Evolutionary conservation across 2,113 vertebrate genomes (phyloP).

Genomic region (Pomatostomus ruficeps): DNA sequence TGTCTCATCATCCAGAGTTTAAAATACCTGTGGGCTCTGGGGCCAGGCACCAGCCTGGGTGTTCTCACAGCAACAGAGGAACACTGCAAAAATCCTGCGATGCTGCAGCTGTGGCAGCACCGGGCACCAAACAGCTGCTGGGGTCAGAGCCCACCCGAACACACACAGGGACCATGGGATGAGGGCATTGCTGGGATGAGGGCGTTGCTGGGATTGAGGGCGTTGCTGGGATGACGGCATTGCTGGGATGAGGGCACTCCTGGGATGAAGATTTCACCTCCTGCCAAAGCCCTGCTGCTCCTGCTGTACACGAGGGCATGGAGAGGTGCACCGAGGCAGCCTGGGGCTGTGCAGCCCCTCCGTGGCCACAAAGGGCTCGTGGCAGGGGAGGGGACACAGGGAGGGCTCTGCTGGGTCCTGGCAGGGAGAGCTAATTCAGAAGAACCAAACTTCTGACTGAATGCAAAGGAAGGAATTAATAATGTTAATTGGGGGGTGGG

Average conservation of each 20-base stretch:
- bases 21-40: neutral
- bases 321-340: fast-evolving
- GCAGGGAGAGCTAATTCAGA: neutral
- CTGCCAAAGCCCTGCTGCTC: neutral
- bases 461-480: neutral
- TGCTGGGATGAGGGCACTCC: fast-evolving
- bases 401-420: neutral
- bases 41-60: neutral
- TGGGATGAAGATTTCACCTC: neutral
- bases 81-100: fast-evolving
- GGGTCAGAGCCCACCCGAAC: fast-evolving
- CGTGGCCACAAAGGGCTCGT: neutral
- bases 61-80: neutral
- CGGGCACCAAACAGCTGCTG: neutral
- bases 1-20: neutral
- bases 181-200: fast-evolving
- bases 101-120: neutral
- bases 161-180: fast-evolving
- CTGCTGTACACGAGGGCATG: neutral
- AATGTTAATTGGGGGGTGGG: neutral
- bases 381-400: neutral
- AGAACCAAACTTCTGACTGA: neutral
- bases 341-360: fast-evolving
- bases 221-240: fast-evolving
- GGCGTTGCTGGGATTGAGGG: no score